phyloP scores from a whole-genome alignment of 2,113 vertebrate genomes.

The Hypanus sabinus region DNA sequence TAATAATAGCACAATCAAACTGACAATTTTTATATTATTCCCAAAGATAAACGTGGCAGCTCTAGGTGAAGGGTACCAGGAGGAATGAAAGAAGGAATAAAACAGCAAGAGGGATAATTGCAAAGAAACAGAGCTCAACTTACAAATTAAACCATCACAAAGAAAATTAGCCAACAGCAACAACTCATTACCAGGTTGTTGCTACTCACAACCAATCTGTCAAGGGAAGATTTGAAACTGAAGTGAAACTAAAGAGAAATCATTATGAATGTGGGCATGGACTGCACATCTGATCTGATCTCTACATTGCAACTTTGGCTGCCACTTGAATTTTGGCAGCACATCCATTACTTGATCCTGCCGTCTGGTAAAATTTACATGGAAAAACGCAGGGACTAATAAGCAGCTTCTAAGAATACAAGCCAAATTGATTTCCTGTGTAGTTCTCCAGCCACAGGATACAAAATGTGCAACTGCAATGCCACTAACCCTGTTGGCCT shows the following conservation, averaged over 20 bases:
- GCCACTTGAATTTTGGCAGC: not conserved
- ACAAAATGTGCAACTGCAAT: not conserved
- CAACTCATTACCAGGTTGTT: slow-evolving; percentile 5
- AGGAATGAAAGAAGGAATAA: not conserved
- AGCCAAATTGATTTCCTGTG: not conserved
- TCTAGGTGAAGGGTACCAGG: too few relatives aligned
- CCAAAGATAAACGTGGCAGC: not conserved
- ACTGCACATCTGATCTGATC: not conserved
- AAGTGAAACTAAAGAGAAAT: not conserved
- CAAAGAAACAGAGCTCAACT: not conserved
- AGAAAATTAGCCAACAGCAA: slow-evolving; percentile 3
- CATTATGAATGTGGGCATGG: not conserved
- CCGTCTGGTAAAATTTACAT: not conserved
- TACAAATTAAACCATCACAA: not conserved
- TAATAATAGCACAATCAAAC: not conserved
- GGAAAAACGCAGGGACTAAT: not conserved
- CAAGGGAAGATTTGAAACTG: not conserved
- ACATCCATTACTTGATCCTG: not conserved
- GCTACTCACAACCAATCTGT: not conserved
- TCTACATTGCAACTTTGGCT: not conserved
- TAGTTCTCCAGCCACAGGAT: not conserved
- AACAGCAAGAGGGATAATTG: not conserved
- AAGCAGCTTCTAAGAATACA: not conserved
- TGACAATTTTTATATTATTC: not conserved
- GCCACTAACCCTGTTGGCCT: not conserved